Percentiles rank a stretch among this genome's conserved stretches.
phyloP scores from a whole-genome alignment of 1,140 invertebrate genomes.

The Drosophila kohkoa region DNA sequence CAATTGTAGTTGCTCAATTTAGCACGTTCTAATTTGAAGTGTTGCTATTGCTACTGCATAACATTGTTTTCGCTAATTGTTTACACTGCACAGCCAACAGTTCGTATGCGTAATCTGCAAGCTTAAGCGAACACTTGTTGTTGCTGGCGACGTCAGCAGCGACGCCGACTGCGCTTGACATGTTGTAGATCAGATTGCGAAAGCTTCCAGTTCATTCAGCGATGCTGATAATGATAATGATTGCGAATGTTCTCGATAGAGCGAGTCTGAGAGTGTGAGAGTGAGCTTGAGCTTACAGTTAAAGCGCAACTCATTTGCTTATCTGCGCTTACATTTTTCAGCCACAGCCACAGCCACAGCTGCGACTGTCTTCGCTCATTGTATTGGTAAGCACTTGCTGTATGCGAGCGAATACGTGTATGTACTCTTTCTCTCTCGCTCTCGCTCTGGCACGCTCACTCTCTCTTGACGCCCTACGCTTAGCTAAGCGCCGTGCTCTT shows the following conservation, averaged over 20 bases:
- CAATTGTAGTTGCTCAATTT: conserved; percentile 32
- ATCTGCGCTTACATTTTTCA: conserved; percentile 34
- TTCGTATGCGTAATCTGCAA: conserved; percentile 48
- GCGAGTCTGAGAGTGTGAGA: neutral
- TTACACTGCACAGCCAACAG: conserved; percentile 23
- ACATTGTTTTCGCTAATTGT: conserved; percentile 50
- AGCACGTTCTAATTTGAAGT: conserved; percentile 43
- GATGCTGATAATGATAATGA: conserved; percentile 45
- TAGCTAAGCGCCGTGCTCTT: conserved; percentile 11
- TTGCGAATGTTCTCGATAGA: conserved; percentile 14
- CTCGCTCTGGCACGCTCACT: neutral
- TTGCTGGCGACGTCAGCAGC: conserved; percentile 1
- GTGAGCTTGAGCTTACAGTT: neutral
- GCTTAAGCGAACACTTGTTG: conserved; percentile 41
- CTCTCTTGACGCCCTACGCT: conserved; percentile 19
- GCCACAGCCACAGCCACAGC: neutral
- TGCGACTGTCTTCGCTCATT: neutral
- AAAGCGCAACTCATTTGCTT: conserved; percentile 30
- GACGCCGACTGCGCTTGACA: neutral
- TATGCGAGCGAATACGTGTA: conserved; percentile 15
- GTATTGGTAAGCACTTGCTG: conserved; percentile 44
- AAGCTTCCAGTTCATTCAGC: conserved; percentile 44
- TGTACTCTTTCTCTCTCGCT: neutral
- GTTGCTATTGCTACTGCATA: conserved; percentile 40
- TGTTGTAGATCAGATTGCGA: conserved; percentile 45